Percentiles rank a stretch among this genome's conserved stretches.
phyloP scores from a whole-genome alignment of 1,140 invertebrate species.

The Cryptotermes secundus region DNA sequence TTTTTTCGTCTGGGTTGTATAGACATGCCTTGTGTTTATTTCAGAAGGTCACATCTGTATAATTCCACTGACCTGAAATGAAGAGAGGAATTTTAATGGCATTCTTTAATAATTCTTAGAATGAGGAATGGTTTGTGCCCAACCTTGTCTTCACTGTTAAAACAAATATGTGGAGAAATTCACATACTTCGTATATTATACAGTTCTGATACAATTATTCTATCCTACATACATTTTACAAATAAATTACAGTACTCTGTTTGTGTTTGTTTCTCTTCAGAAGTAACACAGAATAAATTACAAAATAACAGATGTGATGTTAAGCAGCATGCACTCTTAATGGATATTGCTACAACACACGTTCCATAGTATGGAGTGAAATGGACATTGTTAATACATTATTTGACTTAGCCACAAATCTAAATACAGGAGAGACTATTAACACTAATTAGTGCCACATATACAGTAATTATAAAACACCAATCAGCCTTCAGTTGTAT shows the following conservation, averaged over 20 bases:
- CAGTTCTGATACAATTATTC: not conserved
- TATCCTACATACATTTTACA: slow-evolving; percentile 29
- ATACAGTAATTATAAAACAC: slow-evolving; percentile 20
- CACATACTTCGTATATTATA: slow-evolving; percentile 21
- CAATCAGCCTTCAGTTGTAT: slow-evolving; percentile 14
- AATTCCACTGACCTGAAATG: too few species aligned
- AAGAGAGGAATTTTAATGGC: too few species aligned
- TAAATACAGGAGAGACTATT: slow-evolving; percentile 20
- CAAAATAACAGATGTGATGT: not conserved
- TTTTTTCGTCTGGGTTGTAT: too few species aligned
- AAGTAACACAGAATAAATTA: slow-evolving; percentile 24
- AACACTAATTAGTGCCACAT: slow-evolving; percentile 25
- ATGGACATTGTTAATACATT: not conserved
- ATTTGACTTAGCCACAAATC: slow-evolving; percentile 9
- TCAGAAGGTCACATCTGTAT: too few species aligned
- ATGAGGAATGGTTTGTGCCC: too few species aligned
- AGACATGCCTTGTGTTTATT: too few species aligned
- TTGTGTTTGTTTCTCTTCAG: not conserved
- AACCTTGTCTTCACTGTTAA: too few species aligned
- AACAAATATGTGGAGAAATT: not conserved
- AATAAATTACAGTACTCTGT: slow-evolving; percentile 26
- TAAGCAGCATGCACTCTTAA: not conserved
- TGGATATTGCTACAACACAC: slow-evolving; percentile 14
- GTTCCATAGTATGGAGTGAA: not conserved
- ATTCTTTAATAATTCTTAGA: too few species aligned